A percentile compares a stretch with the other conserved stretches of the same genome.
These are phyloP conservation scores for Oryzias curvinotus DNA, from an alignment of 2,113 vertebrate genomes.

Conservation along the genomic window DNA sequence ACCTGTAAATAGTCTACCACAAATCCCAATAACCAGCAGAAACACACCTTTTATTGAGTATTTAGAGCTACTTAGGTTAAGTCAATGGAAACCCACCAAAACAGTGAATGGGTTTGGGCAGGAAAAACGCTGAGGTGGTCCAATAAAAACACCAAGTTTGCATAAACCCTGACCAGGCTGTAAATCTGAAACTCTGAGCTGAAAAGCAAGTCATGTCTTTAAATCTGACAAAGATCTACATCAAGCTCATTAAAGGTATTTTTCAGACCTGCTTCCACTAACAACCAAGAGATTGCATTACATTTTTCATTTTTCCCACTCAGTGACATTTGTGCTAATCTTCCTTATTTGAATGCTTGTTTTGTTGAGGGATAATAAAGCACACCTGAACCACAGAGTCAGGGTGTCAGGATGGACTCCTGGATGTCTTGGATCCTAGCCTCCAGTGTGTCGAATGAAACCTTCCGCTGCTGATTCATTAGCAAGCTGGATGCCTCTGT, in stretches of 20 bases:
- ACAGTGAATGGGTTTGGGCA: constrained; percentile 13
- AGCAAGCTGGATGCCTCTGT: constrained; percentile 48
- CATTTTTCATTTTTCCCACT: not conserved
- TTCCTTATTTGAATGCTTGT: not conserved
- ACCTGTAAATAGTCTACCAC: constrained; percentile 26
- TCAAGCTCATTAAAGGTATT: not conserved
- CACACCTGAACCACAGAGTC: constrained; percentile 11
- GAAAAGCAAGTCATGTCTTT: not conserved
- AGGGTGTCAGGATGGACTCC: constrained; percentile 31
- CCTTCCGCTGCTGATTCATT: constrained; percentile 58
- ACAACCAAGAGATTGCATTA: not conserved
- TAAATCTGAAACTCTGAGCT: not conserved
- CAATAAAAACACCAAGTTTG: constrained; percentile 18
- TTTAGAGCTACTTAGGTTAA: constrained; percentile 26
- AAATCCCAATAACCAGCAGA: constrained; percentile 35
- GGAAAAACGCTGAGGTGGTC: constrained; percentile 32
- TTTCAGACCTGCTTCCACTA: too few species aligned
- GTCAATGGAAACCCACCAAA: constrained; percentile 31
- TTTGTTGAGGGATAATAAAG: constrained; percentile 15
- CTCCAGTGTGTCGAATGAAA: constrained; percentile 49
- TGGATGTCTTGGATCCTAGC: constrained; percentile 43
- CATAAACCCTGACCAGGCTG: not conserved
- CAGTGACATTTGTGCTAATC: not conserved
- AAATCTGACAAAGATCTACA: not conserved
- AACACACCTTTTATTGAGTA: constrained; percentile 21